These are phyloP conservation scores for Bos taurus DNA, from an alignment of 2,113 vertebrate species.

Conservation along the genomic window ARS-UCD2.0 NC_037335.1:41899501-41900000, in stretches of 20 bases:
- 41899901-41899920: not conserved
- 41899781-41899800: not conserved
- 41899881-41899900: not conserved
- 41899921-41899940: slow-evolving; percentile 26
- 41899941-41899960: slow-evolving; percentile 26
- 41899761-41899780: not conserved
- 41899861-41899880: not conserved
- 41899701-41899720: not conserved
- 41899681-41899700: not conserved
- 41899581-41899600: not conserved
- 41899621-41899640: not conserved
- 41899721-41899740: too few species aligned
- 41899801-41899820: not conserved
- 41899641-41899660: not conserved
- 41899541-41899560: not conserved
- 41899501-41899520: not conserved
- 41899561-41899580: not conserved
- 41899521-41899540: not conserved
- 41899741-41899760: fast-evolving
- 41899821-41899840: not conserved
- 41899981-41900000: slow-evolving; percentile 40
- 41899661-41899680: not conserved
- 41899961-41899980: slow-evolving; percentile 49
- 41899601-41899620: not conserved
- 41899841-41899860: not conserved